These are phyloP conservation scores for Oophaga sylvatica DNA, from an alignment of 2,797 vertebrate species.

Conservation along the genomic window DNA sequence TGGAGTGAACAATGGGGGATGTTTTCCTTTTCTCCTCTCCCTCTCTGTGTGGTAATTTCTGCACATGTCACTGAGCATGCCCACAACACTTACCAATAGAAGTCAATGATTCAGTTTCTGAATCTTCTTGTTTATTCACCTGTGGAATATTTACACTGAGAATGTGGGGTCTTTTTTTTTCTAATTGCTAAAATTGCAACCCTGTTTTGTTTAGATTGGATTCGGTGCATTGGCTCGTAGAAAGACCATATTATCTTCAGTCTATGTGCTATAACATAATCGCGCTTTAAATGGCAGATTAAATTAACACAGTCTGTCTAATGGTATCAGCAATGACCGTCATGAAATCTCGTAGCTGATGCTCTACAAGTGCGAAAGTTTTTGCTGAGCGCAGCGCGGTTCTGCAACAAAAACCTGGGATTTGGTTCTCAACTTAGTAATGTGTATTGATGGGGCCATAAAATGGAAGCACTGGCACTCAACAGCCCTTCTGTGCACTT, in stretches of 20 bases:
- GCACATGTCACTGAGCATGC: neutral
- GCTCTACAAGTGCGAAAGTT: neutral
- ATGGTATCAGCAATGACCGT: slow-evolving; percentile 8
- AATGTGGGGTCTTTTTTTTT: neutral
- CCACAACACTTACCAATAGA: neutral
- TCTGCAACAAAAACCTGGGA: neutral
- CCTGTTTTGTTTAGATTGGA: neutral
- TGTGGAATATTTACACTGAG: neutral
- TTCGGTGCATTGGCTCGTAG: neutral
- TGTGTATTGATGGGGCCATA: slow-evolving; percentile 49
- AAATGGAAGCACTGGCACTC: slow-evolving; percentile 46
- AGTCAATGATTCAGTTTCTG: neutral
- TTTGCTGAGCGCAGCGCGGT: neutral
- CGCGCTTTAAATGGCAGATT: neutral
- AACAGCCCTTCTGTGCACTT: slow-evolving; percentile 47
- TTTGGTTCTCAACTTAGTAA: slow-evolving; percentile 43
- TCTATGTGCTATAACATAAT: slow-evolving; percentile 1
- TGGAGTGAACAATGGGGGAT: neutral
- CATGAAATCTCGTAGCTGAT: neutral
- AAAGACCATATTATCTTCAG: too few relatives aligned
- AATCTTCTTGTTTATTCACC: neutral
- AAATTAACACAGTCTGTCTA: neutral
- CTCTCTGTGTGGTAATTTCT: neutral
- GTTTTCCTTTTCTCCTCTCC: neutral
- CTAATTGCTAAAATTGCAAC: neutral